Conservation (phyloP, 2,797 vertebrate species). For the Pipistrellus pygmaeus region DNA sequence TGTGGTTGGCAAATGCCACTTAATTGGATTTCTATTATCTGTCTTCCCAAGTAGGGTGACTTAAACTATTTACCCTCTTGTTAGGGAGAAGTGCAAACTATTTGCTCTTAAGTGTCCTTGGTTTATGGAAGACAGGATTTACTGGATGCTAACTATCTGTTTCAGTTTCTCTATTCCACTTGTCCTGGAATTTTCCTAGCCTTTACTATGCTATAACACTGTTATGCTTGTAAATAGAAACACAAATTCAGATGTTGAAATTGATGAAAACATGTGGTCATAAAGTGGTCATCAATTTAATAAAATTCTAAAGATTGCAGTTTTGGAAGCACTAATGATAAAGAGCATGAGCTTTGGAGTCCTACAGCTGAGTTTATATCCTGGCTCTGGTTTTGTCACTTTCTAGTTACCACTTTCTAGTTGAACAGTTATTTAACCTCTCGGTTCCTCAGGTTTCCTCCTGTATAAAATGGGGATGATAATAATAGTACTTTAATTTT, state of each 20-base stretch:
- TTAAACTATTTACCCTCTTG: no score
- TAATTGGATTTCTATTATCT: no score
- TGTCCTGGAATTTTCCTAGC: no score
- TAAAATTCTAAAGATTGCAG: neutral
- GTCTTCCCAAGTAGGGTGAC: no score
- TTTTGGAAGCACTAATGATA: constrained; percentile 5
- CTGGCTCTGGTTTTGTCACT: neutral
- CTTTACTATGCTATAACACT: no score
- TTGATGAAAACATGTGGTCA: neutral
- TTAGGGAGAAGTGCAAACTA: no score
- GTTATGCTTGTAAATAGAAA: constrained; percentile 8
- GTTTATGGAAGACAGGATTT: no score
- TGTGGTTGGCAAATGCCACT: no score
- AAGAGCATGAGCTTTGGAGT: neutral
- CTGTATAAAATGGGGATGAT: constrained; percentile 64
- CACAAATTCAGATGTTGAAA: constrained; percentile 47
- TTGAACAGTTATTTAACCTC: constrained; percentile 48
- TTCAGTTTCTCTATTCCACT: no score
- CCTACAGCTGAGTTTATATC: neutral
- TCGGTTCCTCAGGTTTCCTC: constrained; percentile 52
- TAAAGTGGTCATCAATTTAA: neutral
- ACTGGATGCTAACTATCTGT: no score
- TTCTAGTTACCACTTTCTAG: neutral
- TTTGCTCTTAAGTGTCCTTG: no score
- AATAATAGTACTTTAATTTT: constrained; percentile 68